Base-by-base conservation (phyloP, 2,113 vertebrate genomes). In the Myiagra hebetior region DNA sequence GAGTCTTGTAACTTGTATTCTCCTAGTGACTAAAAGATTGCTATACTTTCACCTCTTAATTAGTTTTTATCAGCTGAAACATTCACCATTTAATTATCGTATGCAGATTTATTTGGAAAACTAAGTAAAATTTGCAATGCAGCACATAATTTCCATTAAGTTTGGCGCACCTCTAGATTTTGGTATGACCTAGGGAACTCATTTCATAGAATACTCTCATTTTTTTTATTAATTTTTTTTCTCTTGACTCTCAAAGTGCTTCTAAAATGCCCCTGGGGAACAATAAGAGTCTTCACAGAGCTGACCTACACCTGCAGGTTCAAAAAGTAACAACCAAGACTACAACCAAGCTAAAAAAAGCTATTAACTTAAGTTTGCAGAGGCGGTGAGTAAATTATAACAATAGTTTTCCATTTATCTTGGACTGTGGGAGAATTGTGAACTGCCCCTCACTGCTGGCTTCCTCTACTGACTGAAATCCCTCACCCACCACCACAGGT, bases 291-390 rank as follows among this genome's bases (percentile, higher is more conserved):
- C 49, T 80, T 94, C 67, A 39, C 30, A 78, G 56, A 94, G 55
- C 46, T 89, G 82, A 73, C 56, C 63, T 83, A 95, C 65, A 88
- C 82, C 92, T 96, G 74, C 65, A 96, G 72, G 93, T 98, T 96
- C 94, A 86, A 96, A 93, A 89, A 92, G 89, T 69, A 85, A 94
- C 91, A 91, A 85, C 42, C 14, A 5, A 49, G 50, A 31, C 63
- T 50, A 39, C 31, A 80, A 69, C 21, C 17, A 67, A 86, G 78
- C 83, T 46, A 78, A 95, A 33, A 97, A 89, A 94, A 93, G 55
- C 88, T 44, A 95, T 55, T 46, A n/a, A 21, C n/a, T 97, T 59
- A 26, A 72, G 91, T 87, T 93, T 95, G 49, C 91, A 52, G 83
- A 96, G 57, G 72, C 93, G 88, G 79, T 53, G 53, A 97, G 78